Base-by-base conservation (phyloP, 2,797 vertebrate species). In the Manis pentadactyla region DNA sequence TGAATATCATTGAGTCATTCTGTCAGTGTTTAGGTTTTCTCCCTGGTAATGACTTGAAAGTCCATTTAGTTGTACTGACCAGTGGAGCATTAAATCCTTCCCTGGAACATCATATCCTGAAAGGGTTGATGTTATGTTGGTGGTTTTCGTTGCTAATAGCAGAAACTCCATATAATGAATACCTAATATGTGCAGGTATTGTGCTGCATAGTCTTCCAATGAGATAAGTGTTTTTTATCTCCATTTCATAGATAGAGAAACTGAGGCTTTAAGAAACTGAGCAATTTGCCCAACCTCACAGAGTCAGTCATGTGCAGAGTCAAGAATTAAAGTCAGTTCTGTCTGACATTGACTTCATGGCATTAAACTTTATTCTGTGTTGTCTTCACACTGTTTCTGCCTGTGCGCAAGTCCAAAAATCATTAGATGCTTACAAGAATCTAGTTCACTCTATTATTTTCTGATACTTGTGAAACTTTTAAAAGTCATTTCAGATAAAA, bases 1-100 rank as follows among this genome's bases (percentile, higher is more conserved):
- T 79, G 14, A 84, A 25, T 87, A 90, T 39, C 81, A 57, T 9
- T 84, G 61, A 97, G 46, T 93, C 57, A 57, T 92, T 73, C n/a
- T 96, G 29, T 57, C 18, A 66, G 14, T 74, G 34, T 69, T 63
- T 87, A 75, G 13, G 4, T 66, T 94, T 94, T 66, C 17, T 46
- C 23, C 8, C 31, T 53, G 12, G 53, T 69, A 77, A 79, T 75
- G n/a, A 78, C 63, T 89, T 94, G 37, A 83, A 95, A 90, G 42
- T 94, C 75, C 59, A 42, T 53, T 77, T 87, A 64, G 55, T 59
- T 18, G 10, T 92, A 89, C 61, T 75, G 49, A 23, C 49, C 15
- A 93, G 31, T 71, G 27, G 42, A 93, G 53, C 37, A 57, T 87
- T 79, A 51, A 71, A 64, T 86, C 18, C 5, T 92, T 90, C 73